Conservation (phyloP, 1,140 invertebrate genomes). For the Laodelphax striatellus region DNA sequence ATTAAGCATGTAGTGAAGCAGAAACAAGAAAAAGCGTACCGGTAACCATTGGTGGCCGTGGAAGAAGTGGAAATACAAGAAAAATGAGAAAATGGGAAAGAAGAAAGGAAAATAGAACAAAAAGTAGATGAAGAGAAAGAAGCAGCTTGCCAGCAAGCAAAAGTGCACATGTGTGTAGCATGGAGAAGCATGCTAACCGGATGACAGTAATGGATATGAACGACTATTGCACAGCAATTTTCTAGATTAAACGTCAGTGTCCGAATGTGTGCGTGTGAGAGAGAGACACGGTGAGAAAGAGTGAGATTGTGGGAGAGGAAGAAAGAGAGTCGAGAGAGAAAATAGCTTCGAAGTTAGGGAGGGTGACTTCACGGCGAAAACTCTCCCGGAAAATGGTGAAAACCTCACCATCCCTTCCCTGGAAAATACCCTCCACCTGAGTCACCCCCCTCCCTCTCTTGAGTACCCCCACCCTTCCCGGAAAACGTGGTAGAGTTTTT, state of each 20-base stretch:
- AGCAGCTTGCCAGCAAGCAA: neutral
- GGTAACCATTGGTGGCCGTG: too few relatives aligned
- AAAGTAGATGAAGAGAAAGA: neutral
- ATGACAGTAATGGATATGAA: conserved; percentile 19
- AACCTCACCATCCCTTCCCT: neutral
- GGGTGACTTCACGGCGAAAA: too few relatives aligned
- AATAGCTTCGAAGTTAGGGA: too few relatives aligned
- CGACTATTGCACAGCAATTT: conserved; percentile 13
- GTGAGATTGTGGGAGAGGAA: too few relatives aligned
- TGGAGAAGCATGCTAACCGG: neutral
- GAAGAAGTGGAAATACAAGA: neutral
- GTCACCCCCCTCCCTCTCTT: neutral
- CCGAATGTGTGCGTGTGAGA: neutral
- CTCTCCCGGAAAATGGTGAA: too few relatives aligned
- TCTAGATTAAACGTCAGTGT: conserved; percentile 20
- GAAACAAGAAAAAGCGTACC: too few relatives aligned
- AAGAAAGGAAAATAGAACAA: neutral
- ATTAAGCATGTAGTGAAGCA: too few relatives aligned
- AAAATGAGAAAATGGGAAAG: neutral
- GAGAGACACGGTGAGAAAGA: neutral
- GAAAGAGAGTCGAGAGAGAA: neutral
- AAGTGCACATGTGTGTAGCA: neutral
- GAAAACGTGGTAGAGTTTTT: too few relatives aligned
- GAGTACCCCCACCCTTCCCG: too few relatives aligned
- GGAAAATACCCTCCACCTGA: conserved; percentile 1